Base-by-base conservation (phyloP, 2,888 invertebrate species). In the Alcis repandata region DNA sequence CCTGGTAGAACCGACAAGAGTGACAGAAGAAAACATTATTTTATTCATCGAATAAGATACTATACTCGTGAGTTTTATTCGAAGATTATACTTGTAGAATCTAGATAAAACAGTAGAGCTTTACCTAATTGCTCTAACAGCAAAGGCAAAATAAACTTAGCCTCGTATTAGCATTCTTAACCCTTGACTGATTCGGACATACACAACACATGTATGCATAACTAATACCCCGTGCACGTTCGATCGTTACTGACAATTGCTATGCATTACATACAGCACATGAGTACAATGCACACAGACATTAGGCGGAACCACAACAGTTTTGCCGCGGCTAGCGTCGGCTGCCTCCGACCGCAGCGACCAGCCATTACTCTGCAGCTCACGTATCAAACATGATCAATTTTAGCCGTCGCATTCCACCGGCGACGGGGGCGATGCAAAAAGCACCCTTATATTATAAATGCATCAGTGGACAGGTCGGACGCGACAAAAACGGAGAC, bases 371-470 rank as follows among this genome's bases (percentile, higher is more conserved):
- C 87, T 73, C 82, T 84, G 76, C 92, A 87, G 73, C 88, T 91
- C 92, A 92, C 92, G 91, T 92, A 90, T 87, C 86, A 87, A 89
- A 90, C 91, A 88, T 90, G 93, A 92, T 92, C 92, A 92, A 91
- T 92, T 92, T 92, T 92, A 92, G 92, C 93, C 91, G 91, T 90
- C 87, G 88, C 92, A 93, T 92, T 93, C 92, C 93, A 82, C 80
- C 80, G 86, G 82, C 82, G 85, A 79, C 85, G 79, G 83, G 88
- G 84, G 82, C 88, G 84, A 76, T 84, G 90, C 92, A 92, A 93
- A 92, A 93, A 92, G 91, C 89, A 92, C 91, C 92, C 92, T 92
- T 91, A 89, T 92, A 92, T 93, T 93, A 92, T 92, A 92, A 93
- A 93, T 93, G 93, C 93, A 92, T 92, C 93, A 91, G 92, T 89